These are phyloP conservation scores for Peromyscus leucopus DNA, from an alignment of 2,113 vertebrate species.

Conservation along the genomic window DNA sequence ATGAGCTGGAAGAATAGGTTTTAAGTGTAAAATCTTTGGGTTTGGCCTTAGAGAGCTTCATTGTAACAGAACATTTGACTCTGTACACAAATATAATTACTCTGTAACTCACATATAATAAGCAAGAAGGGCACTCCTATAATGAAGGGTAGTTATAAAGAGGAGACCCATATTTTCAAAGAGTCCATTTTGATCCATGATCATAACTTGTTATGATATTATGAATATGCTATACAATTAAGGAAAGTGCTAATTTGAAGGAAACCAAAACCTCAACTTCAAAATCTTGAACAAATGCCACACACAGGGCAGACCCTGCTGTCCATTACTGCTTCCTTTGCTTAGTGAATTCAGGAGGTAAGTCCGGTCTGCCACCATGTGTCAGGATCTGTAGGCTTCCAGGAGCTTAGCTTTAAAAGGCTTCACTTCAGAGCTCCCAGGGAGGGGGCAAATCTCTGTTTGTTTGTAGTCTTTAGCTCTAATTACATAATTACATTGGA, in stretches of 20 bases:
- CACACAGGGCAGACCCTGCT: not conserved
- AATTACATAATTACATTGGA: slow-evolving; percentile 86
- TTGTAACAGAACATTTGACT: not conserved
- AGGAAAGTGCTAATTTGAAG: slow-evolving; percentile 44
- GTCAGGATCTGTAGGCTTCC: slow-evolving; percentile 68
- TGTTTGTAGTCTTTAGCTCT: slow-evolving; percentile 85
- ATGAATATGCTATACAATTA: not conserved
- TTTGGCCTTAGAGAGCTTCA: not conserved
- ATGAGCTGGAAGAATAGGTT: not conserved
- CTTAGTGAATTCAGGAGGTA: not conserved
- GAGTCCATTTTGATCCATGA: not conserved
- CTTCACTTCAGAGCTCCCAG: slow-evolving; percentile 24
- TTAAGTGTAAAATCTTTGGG: not conserved
- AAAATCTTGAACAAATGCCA: slow-evolving; percentile 33
- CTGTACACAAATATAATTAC: slow-evolving; percentile 5
- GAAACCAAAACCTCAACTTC: slow-evolving; percentile 17
- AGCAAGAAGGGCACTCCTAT: not conserved
- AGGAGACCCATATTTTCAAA: slow-evolving; percentile 11
- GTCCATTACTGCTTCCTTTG: not conserved
- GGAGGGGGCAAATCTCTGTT: slow-evolving; percentile 79
- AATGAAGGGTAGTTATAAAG: not conserved
- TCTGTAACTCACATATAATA: slow-evolving; percentile 26
- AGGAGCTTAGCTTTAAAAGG: not conserved
- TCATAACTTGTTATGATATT: slow-evolving; percentile 28
- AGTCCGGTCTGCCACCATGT: slow-evolving; percentile 62